phyloP scores from a whole-genome alignment of 2,797 vertebrate genomes.

The Oreochromis grahami region DNA sequence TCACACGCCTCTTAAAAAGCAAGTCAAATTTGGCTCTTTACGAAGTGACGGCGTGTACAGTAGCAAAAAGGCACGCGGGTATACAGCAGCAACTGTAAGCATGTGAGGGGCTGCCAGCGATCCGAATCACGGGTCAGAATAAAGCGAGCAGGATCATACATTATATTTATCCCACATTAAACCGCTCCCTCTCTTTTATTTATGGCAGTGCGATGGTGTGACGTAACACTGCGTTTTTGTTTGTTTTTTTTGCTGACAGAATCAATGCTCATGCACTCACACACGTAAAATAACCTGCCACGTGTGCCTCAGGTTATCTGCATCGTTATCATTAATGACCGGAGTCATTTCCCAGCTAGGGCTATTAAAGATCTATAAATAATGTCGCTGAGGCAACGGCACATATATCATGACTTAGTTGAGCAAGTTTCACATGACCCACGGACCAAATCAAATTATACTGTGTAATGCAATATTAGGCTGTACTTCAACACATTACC shows the following conservation, averaged over 20 bases:
- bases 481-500: constrained; percentile 22
- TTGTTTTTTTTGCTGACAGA: constrained; percentile 19
- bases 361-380: constrained; percentile 53
- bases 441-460: constrained; percentile 33
- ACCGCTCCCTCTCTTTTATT: background rate
- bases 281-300: constrained; percentile 6
- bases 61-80: background rate
- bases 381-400: constrained; percentile 49
- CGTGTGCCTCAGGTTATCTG: constrained; percentile 3
- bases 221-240: constrained; percentile 1
- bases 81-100: constrained; percentile 23
- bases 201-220: constrained; percentile 8
- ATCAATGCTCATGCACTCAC: background rate
- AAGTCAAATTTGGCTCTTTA: constrained; percentile 17
- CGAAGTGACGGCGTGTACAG: constrained; percentile 42
- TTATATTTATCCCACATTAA: constrained; percentile 26
- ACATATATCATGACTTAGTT: constrained; percentile 28
- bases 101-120: background rate
- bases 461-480: constrained; percentile 21
- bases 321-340: constrained; percentile 33
- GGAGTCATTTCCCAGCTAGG: constrained; percentile 3
- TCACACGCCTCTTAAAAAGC: constrained; percentile 12
- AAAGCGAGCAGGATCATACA: constrained; percentile 2
- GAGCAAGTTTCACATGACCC: constrained; percentile 28
- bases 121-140: constrained; percentile 13